These are phyloP conservation scores for Helobdella robusta DNA, from an alignment of 2,888 invertebrate species.

Conservation along the genomic window DNA sequence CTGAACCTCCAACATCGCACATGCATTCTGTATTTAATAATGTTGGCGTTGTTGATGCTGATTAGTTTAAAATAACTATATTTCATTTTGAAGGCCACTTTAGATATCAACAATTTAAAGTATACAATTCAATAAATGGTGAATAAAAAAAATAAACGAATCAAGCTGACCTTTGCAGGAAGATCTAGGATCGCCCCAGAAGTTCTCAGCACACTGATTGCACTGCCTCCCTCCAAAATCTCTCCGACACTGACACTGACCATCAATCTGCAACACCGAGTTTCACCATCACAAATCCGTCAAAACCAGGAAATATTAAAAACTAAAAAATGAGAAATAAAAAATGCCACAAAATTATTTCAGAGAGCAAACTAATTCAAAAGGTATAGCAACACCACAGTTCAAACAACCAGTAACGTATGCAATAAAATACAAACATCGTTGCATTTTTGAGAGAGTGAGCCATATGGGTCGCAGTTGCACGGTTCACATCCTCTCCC, in stretches of 20 bases:
- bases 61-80: too few species aligned
- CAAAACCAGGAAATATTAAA: conserved; percentile 30
- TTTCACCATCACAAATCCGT: background rate
- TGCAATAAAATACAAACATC: too few species aligned
- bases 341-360: conserved; percentile 13
- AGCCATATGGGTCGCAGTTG: conserved; percentile 80
- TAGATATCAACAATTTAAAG: background rate
- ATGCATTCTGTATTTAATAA: conserved; percentile 63
- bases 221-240: conserved; percentile 91
- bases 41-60: too few species aligned
- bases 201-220: conserved; percentile 84
- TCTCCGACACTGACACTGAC: conserved; percentile 59
- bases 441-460: conserved; percentile 70
- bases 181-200: conserved; percentile 70
- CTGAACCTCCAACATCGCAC: conserved; percentile 70
- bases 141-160: background rate
- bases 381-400: background rate
- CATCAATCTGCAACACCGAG: conserved; percentile 71
- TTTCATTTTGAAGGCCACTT: too few species aligned
- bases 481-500: conserved; percentile 87
- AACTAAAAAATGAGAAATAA: background rate
- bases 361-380: background rate
- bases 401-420: too few species aligned
- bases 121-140: background rate
- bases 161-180: conserved; percentile 63